Evolutionary conservation across 2,888 invertebrate species (phyloP).

Genomic region (Shargacucullia verbasci): DNA sequence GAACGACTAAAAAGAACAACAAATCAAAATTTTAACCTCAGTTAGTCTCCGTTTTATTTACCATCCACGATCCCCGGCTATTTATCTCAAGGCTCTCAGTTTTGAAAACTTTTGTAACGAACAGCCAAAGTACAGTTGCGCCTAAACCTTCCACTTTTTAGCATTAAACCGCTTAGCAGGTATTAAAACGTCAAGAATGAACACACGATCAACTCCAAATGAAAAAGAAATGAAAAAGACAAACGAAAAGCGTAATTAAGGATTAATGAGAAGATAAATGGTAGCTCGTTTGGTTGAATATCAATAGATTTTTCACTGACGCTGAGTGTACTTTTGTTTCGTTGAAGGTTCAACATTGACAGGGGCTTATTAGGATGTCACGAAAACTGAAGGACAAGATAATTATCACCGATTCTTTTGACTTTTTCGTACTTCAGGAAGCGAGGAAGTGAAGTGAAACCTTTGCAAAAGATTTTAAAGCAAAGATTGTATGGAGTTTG

Average conservation of each 20-base stretch:
- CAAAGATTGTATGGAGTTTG: neutral
- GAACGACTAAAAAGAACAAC: conserved; percentile 32
- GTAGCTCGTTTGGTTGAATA: conserved; percentile 21
- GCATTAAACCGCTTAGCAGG: conserved; percentile 25
- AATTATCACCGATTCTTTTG: conserved; percentile 14
- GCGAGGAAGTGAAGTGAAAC: too few relatives aligned
- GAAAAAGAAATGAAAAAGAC: conserved; percentile 43
- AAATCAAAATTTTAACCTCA: conserved; percentile 37
- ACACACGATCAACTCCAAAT: conserved; percentile 21
- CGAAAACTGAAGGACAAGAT: conserved; percentile 1
- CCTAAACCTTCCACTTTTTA: conserved; percentile 3
- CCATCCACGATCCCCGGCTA: conserved; percentile 10
- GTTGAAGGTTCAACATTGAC: conserved; percentile 2
- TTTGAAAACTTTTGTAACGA: conserved; percentile 15
- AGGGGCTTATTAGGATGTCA: conserved; percentile 22
- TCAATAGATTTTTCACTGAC: conserved; percentile 3
- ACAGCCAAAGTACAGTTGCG: conserved; percentile 19
- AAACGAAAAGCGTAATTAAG: conserved; percentile 39
- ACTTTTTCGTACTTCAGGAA: too few relatives aligned
- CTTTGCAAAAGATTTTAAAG: neutral
- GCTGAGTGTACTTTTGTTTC: conserved; percentile 5
- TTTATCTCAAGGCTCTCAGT: conserved; percentile 20
- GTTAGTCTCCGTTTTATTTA: conserved; percentile 34
- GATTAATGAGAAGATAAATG: conserved; percentile 35
- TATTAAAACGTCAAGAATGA: conserved; percentile 37